Base-by-base conservation (phyloP, 64 coral and sea anemone genomes). In the Montipora sp. region DNA sequence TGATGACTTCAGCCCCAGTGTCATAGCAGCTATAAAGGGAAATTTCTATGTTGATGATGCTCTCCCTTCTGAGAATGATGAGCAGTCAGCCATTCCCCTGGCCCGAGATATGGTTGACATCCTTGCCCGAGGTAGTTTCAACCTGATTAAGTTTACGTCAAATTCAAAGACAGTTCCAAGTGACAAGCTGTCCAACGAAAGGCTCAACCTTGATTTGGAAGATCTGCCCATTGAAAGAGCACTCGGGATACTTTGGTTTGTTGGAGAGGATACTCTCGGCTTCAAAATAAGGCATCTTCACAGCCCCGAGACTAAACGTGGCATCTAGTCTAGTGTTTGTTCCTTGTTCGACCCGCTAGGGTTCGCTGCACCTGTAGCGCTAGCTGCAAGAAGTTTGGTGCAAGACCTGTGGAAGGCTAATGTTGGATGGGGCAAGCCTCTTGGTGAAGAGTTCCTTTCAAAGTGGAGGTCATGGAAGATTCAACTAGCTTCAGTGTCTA, bases 1-100 rank as follows among this genome's bases (percentile, higher is more conserved):
- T 18, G 24, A 85, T 55, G 87, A 90, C 27, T 94, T 77, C 45
- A 78, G 50, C 49, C 73, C 48, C 15, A 83, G 23, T 21, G 75
- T 75, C 21, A 23, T 87, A 67, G 48, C 68, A 86, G 82, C 90
- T 19, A 47, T 92, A 5, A 75, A 85, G n/a, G 43, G 43, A 43
- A 89, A 94, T 58, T 94, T 94, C 75, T 94, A 94, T 58, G 92
- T 89, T 19, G 93, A 94, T 27, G 92, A 89, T 72, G 87, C 75
- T 22, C 91, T 93, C 6, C 82, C 74, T 9, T 87, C 84, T 55
- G 60, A 19, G 0, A 23, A 81, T 27, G 59, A 88, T 45, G 70
- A 82, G 24, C 65, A 61, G 58, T 82, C 77, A 57, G 76, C 84
- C 24, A 50, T 80, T 8, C 75, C 44, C 14, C 86, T 94, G 10